Conservation (phyloP, 2,888 invertebrate genomes). For the Rhagophthalmus giganteus region DNA sequence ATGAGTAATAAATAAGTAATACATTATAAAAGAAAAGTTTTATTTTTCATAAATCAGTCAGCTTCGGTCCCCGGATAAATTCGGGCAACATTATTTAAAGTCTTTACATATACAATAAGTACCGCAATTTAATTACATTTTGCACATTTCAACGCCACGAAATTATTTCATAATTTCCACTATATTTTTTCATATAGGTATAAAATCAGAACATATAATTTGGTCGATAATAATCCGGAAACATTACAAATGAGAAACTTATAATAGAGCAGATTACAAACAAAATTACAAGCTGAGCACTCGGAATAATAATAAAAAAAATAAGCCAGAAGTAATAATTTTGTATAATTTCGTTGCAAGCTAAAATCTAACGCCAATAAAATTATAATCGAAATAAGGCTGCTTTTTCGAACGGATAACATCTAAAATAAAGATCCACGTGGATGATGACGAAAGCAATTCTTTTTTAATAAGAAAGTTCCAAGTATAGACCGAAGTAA, state of each 20-base stretch:
- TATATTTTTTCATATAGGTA: too few relatives aligned
- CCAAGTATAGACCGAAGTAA: slow-evolving; percentile 11
- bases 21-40: too few relatives aligned
- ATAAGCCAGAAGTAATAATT: slow-evolving; percentile 5
- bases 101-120: too few relatives aligned
- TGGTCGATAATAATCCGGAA: slow-evolving; percentile 6
- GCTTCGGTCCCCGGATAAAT: too few relatives aligned
- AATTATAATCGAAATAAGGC: too few relatives aligned
- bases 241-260: slow-evolving; percentile 7
- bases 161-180: too few relatives aligned
- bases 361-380: slow-evolving; percentile 1
- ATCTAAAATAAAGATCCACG: not conserved
- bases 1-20: too few relatives aligned
- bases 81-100: too few relatives aligned
- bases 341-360: slow-evolving; percentile 7
- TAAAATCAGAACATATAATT: slow-evolving; percentile 12
- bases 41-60: too few relatives aligned
- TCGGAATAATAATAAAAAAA: slow-evolving; percentile 4
- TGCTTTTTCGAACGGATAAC: slow-evolving; percentile 1
- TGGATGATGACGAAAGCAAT: slow-evolving; percentile 2
- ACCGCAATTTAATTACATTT: too few relatives aligned
- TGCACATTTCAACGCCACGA: too few relatives aligned
- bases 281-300: slow-evolving; percentile 8
- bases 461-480: slow-evolving; percentile 12
- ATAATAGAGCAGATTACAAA: slow-evolving; percentile 5